Base-by-base conservation (phyloP, 1,140 invertebrate genomes). In the Papilio helenus region DNA sequence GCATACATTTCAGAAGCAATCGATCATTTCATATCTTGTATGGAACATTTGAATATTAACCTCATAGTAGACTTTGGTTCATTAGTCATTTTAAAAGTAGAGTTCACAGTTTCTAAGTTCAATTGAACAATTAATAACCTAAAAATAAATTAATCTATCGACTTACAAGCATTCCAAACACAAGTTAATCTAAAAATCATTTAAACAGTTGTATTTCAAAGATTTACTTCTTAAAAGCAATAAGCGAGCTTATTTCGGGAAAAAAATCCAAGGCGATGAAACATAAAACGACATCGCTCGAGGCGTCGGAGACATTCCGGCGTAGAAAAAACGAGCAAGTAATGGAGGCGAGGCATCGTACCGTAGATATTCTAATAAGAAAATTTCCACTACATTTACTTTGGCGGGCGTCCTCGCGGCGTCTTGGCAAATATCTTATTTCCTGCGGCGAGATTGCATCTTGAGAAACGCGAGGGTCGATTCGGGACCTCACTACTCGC, bases 311-410 rank as follows among this genome's bases (percentile, higher is more conserved):
- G 83, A 93, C 61, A 68, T 92, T 93, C 91, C 91, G 89, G 90
- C 93, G 93, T 92, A 89, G 81, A 88, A 94, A 93, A 94, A 94
- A 90, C 87, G 84, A 80, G 79, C 85, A 80, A 87, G 87, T 90
- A 90, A 91, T 91, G 85, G 87, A 87, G 81, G 81, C 87, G 88
- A 91, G 92, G 93, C 92, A 93, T 90, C 92, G 91, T 92, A 92
- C 86, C 93, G 92, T 93, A 92, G 93, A 93, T 92, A 94, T 93
- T 93, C 91, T 94, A 94, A 94, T 94, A 93, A 93, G 93, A 94
- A 94, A 94, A 94, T 94, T 94, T 94, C 93, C 93, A 94, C 89
- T 94, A 94, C 92, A 93, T 94, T 94, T 94, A 94, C 93, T 92
- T 92, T 92, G 90, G 89, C 90, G 91, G 91, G 91, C 89, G 90